These are phyloP conservation scores for Nasonia oneida DNA, from an alignment of 2,888 invertebrate species.

Conservation along the genomic window DNA sequence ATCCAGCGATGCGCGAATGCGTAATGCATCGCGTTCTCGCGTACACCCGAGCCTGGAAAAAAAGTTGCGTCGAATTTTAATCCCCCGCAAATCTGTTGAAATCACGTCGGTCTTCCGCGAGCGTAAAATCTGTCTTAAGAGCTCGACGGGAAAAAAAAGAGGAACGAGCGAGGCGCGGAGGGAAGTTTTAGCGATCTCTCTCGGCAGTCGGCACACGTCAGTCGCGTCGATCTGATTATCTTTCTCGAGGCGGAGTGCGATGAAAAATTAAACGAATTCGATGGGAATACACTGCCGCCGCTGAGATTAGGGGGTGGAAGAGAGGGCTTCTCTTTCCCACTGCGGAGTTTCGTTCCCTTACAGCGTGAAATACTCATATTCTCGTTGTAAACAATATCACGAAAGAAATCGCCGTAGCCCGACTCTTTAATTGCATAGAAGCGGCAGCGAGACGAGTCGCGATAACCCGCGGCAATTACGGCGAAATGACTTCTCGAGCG, in stretches of 20 bases:
- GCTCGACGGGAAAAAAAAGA: not conserved
- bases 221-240: constrained; percentile 45
- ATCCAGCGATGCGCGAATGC: too few species aligned
- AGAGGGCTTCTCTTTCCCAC: not conserved
- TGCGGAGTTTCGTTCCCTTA: too few species aligned
- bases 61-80: not conserved
- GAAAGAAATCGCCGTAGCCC: too few species aligned
- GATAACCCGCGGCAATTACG: constrained; percentile 18
- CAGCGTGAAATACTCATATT: too few species aligned
- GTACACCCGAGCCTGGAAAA: not conserved
- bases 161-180: not conserved
- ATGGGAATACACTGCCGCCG: constrained; percentile 65
- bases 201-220: constrained; percentile 26
- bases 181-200: constrained; percentile 13
- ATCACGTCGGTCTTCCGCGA: not conserved
- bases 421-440: not conserved
- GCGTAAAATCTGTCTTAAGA: constrained; percentile 41
- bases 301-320: constrained; percentile 37
- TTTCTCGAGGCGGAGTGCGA: constrained; percentile 34
- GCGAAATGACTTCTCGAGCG: constrained; percentile 35
- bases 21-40: not conserved
- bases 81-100: constrained; percentile 5
- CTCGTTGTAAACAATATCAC: too few species aligned
- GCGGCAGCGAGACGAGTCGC: not conserved
- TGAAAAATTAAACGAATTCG: constrained; percentile 68